These are phyloP conservation scores for Globodera ellingtonae DNA, from an alignment of 1,140 invertebrate genomes.

Conservation along the genomic window DNA sequence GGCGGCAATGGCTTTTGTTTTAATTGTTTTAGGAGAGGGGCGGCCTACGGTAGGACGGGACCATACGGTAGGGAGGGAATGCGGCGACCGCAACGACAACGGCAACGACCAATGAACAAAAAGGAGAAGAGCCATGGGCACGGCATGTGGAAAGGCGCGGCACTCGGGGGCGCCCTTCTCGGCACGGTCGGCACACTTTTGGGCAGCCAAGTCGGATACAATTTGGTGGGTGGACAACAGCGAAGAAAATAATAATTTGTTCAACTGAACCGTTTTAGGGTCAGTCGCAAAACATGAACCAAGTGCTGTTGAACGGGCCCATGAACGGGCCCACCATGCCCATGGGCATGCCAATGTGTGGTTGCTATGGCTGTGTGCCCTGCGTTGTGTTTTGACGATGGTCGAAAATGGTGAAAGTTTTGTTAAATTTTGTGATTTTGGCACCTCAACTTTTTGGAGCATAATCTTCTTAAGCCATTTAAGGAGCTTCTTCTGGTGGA, in stretches of 20 bases:
- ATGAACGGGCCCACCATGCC: neutral
- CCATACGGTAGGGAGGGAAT: neutral
- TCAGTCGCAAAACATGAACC: neutral
- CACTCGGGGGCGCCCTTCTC: neutral
- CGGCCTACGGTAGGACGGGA: neutral
- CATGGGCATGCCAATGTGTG: neutral
- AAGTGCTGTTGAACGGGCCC: neutral
- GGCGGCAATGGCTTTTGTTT: neutral
- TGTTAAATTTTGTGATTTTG: neutral
- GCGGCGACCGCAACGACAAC: neutral
- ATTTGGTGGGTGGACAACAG: neutral
- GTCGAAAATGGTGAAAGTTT: neutral
- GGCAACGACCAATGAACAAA: neutral
- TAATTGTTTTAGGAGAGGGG: neutral
- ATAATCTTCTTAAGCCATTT: neutral
- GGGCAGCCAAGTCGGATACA: neutral
- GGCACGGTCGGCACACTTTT: neutral
- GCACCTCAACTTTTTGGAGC: neutral
- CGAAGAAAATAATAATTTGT: neutral
- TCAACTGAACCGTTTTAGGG: neutral
- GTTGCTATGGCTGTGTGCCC: constrained; percentile 3
- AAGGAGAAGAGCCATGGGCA: neutral
- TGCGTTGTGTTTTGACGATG: constrained; percentile 9
- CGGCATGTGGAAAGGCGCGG: neutral
- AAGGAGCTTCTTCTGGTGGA: neutral